Evolutionary conservation across 2,113 vertebrate genomes (phyloP).

Genomic region (Periophthalmus modestus): DNA sequence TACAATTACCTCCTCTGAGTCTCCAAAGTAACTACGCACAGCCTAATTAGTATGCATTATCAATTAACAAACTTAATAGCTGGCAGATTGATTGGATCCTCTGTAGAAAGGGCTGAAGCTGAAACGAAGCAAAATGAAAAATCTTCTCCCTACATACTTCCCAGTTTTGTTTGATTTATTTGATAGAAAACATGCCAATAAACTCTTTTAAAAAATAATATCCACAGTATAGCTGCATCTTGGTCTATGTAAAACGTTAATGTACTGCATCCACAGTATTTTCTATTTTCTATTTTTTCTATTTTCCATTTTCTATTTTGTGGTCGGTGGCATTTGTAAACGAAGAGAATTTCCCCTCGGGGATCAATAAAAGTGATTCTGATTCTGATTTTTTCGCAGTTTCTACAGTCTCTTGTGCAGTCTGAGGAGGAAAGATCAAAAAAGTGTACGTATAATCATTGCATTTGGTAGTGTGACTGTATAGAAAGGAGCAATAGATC

Average conservation of each 20-base stretch:
- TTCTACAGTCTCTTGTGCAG: no score
- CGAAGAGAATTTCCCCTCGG: no score
- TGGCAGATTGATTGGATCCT: constrained; percentile 99
- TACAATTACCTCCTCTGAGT: constrained; percentile 99
- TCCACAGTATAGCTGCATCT: neutral
- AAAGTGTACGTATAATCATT: no score
- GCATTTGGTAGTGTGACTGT: no score
- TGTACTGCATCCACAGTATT: no score
- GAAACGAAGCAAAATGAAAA: constrained; percentile 95
- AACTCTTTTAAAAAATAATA: neutral
- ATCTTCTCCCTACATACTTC: constrained; percentile 82
- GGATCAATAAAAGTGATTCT: no score
- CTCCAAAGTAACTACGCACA: constrained; percentile 96
- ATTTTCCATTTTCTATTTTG: no score
- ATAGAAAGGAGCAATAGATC: no score
- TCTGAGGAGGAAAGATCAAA: no score
- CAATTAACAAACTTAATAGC: constrained; percentile 99
- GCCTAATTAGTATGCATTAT: constrained; percentile 99
- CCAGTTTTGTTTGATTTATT: constrained; percentile 59
- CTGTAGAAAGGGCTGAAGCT: constrained; percentile 88
- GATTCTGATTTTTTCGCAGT: no score
- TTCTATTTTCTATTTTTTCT: no score
- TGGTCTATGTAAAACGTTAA: neutral
- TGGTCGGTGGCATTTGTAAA: no score
- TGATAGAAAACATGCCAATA: neutral